phyloP scores from a whole-genome alignment of 37 sponge, comb jelly and placozoan genomes.

The Halisarca cf. caerulea region DNA sequence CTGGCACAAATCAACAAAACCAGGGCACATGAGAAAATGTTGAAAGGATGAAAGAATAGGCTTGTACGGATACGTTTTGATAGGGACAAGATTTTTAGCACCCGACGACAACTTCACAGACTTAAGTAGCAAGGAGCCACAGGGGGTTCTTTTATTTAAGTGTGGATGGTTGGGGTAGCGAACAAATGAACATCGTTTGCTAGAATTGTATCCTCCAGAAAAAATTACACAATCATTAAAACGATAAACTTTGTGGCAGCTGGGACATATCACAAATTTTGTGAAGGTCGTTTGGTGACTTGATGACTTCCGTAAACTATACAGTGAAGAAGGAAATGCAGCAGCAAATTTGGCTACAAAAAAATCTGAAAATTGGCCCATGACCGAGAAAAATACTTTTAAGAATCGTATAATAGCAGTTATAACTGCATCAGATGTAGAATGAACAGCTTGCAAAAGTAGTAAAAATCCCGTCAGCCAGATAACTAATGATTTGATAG shows the following conservation, averaged over 20 bases:
- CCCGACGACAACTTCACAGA: conserved; percentile 16
- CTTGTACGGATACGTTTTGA: conserved; percentile 43
- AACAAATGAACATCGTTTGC: too few relatives aligned
- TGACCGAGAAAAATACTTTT: background rate
- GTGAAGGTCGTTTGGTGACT: background rate
- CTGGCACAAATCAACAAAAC: conserved; percentile 34
- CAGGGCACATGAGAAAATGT: conserved; percentile 24
- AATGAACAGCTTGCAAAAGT: background rate
- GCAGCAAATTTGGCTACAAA: background rate
- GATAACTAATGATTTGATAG: background rate
- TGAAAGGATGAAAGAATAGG: conserved; percentile 8
- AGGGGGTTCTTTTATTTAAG: too few relatives aligned
- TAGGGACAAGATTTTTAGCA: conserved; percentile 14
- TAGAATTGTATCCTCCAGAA: too few relatives aligned
- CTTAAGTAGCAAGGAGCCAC: conserved; percentile 30
- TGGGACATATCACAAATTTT: conserved; percentile 22
- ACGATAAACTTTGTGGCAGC: background rate
- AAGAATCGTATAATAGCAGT: background rate
- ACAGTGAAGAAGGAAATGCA: background rate
- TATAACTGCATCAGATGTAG: conserved; percentile 28
- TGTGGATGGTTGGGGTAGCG: conserved; percentile 1
- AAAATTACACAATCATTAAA: too few relatives aligned
- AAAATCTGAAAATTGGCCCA: conserved; percentile 1
- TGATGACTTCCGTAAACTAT: background rate
- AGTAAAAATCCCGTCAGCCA: conserved; percentile 31